phyloP scores from a whole-genome alignment of 2,797 vertebrate genomes.

The Rhinatrema bivittatum region DNA sequence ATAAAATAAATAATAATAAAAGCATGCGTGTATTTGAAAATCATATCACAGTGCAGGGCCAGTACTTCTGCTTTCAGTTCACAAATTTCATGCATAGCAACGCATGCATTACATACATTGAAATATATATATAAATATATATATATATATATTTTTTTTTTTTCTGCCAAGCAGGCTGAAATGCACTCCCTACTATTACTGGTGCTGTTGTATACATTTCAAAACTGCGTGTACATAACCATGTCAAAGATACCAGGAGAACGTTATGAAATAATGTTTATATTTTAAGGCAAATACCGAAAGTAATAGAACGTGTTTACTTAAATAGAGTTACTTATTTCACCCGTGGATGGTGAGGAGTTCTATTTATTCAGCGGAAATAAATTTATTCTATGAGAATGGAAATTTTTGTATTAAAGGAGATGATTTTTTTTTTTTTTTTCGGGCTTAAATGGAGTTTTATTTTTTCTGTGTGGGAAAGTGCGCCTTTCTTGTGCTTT shows the following conservation, averaged over 20 bases:
- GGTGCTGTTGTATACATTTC: conserved; percentile 41
- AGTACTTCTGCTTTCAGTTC: conserved; percentile 14
- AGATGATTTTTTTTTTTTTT: conserved; percentile 46
- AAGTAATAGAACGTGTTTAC: conserved; percentile 29
- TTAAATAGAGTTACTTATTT: conserved; percentile 32
- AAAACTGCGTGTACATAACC: conserved; percentile 26
- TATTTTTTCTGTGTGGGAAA: conserved; percentile 23
- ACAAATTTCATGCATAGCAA: conserved; percentile 9
- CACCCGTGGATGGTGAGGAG: conserved; percentile 9
- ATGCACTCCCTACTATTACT: conserved; percentile 32
- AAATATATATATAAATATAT: no score
- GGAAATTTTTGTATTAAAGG: conserved; percentile 54
- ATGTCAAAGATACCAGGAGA: conserved; percentile 37
- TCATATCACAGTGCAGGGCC: conserved; percentile 29
- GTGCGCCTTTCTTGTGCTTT: no score
- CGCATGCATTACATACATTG: conserved; percentile 3
- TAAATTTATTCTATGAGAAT: conserved; percentile 49
- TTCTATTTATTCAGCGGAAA: conserved; percentile 54
- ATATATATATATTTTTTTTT: conserved; percentile 28
- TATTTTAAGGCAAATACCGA: conserved; percentile 46
- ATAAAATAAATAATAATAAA: conserved; percentile 10
- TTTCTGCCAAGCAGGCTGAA: conserved; percentile 34
- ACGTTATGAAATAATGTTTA: conserved; percentile 40
- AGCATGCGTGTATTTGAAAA: conserved; percentile 17
- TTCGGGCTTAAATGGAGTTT: conserved; percentile 36